Conservation (phyloP, 2,113 vertebrate species). For the Nettapus auritus region DNA sequence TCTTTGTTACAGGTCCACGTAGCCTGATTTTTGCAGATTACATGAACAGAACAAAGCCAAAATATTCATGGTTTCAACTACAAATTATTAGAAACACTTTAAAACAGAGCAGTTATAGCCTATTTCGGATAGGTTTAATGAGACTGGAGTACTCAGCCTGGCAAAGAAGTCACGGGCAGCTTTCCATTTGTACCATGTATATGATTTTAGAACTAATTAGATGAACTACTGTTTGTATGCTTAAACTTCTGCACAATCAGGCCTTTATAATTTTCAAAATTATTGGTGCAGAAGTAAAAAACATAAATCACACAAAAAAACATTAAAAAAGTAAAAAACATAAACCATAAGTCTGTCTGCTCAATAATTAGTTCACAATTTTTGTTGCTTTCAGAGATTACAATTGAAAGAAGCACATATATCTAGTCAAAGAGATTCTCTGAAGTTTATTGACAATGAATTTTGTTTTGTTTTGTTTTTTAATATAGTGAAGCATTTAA, state of each 20-base stretch:
- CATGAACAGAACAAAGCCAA: not conserved
- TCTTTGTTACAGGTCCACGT: not conserved
- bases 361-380: not conserved
- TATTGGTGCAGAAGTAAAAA: not conserved
- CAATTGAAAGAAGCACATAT: not conserved
- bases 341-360: not conserved
- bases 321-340: not conserved
- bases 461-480: not conserved
- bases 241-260: not conserved
- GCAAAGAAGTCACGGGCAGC: not conserved
- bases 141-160: not conserved
- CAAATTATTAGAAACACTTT: not conserved
- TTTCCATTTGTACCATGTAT: not conserved
- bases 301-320: no score
- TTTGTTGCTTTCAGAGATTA: not conserved
- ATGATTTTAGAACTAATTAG: not conserved
- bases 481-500: not conserved
- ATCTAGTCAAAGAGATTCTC: not conserved
- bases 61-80: not conserved
- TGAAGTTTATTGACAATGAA: not conserved
- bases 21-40: not conserved
- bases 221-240: not conserved
- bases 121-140: not conserved
- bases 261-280: not conserved
- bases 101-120: not conserved